These are phyloP conservation scores for Diaprepes abbreviatus DNA, from an alignment of 2,888 invertebrate genomes.

Conservation along the genomic window DNA sequence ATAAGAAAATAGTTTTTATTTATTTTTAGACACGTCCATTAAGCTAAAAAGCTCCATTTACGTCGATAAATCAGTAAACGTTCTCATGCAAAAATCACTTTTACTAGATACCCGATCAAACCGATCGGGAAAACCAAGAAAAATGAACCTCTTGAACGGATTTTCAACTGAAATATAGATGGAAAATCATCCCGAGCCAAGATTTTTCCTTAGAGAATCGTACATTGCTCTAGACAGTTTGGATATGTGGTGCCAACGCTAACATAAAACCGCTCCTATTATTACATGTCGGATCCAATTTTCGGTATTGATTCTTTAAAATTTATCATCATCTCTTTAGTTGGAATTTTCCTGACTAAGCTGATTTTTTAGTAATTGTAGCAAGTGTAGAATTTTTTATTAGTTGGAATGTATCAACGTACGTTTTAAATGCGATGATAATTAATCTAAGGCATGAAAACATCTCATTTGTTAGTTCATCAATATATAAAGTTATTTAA, in stretches of 20 bases:
- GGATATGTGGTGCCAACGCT: slow-evolving; percentile 17
- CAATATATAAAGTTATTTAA: too few species aligned
- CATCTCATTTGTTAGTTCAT: too few species aligned
- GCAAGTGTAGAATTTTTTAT: too few species aligned
- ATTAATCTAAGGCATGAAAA: too few species aligned
- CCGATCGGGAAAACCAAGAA: slow-evolving; percentile 13
- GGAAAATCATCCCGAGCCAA: slow-evolving; percentile 18
- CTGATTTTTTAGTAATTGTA: too few species aligned
- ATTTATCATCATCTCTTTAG: slow-evolving; percentile 14
- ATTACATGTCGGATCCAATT: slow-evolving; percentile 24
- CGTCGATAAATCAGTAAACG: too few species aligned
- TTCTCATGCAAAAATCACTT: not conserved
- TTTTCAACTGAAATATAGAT: slow-evolving; percentile 23
- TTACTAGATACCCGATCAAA: not conserved
- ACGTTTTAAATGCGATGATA: too few species aligned
- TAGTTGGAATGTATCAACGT: too few species aligned
- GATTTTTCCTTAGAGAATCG: slow-evolving; percentile 24
- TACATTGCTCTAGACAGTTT: slow-evolving; percentile 17
- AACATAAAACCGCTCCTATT: slow-evolving; percentile 17
- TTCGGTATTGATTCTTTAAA: slow-evolving; percentile 21
- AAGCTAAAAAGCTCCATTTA: too few species aligned
- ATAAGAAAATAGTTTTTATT: too few species aligned
- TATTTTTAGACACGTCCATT: too few species aligned
- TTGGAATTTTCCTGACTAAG: too few species aligned
- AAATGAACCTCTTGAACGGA: slow-evolving; percentile 10